These are phyloP conservation scores for Rhabditoides inermis DNA, from an alignment of 2,888 invertebrate species.

Conservation along the genomic window DNA sequence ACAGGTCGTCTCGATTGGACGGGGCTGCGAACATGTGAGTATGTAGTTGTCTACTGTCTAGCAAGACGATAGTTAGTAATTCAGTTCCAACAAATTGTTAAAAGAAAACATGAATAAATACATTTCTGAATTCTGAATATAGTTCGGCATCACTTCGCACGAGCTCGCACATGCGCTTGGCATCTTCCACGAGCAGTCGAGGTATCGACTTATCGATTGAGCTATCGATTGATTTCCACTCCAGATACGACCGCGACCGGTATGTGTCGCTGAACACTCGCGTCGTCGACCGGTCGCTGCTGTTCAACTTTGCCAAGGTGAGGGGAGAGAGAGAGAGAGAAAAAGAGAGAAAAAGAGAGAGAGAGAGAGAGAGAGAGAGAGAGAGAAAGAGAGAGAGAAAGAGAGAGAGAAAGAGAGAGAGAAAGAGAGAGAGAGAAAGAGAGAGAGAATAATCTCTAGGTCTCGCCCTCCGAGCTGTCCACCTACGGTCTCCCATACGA, in stretches of 20 bases:
- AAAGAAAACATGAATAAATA: background rate
- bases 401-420: background rate
- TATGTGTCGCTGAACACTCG: constrained; percentile 22
- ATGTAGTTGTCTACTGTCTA: too few species aligned
- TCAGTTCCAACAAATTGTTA: background rate
- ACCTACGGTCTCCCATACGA: constrained; percentile 33
- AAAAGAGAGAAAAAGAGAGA: background rate
- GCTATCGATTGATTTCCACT: background rate
- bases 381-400: background rate
- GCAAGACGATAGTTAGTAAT: background rate
- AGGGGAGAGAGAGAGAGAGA: background rate
- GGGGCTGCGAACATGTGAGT: constrained; percentile 33
- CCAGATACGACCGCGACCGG: constrained; percentile 9
- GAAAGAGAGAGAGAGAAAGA: background rate
- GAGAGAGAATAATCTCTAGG: constrained; percentile 3
- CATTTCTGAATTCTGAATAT: too few species aligned
- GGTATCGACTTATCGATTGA: constrained; percentile 24
- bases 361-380: background rate
- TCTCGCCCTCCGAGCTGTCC: constrained; percentile 19
- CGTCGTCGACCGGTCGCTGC: constrained; percentile 17
- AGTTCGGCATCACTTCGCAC: constrained; percentile 38
- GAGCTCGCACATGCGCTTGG: constrained; percentile 36
- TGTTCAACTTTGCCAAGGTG: constrained; percentile 35
- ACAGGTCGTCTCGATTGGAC: constrained; percentile 31
- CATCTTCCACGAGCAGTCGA: constrained; percentile 32